Base-by-base conservation (phyloP, 2,888 invertebrate species). In the Apodemia zela region DNA sequence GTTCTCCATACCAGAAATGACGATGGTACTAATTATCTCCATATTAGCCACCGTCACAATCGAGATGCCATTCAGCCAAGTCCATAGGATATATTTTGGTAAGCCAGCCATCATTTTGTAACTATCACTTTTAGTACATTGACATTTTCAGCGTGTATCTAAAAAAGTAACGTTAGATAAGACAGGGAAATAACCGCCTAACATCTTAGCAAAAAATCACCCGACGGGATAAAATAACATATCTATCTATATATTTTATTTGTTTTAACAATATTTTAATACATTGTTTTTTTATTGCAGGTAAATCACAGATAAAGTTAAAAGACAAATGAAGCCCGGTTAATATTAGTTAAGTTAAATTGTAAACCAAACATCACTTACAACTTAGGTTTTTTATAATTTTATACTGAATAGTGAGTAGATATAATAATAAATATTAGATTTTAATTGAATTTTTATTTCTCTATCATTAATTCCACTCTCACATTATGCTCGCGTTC, bases 41-140 rank as follows among this genome's bases (percentile, higher is more conserved):
- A 78, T 89, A 66, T 51, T 89, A 15, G 75, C 93, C 47, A 93
- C 93, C 0, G 83, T 93, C 45, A 75, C 90, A 54, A 87, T 94
- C 63, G 94, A 94, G 78, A 92, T 94, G 88, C 94, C 94, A 0
- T 93, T 93, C 77, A 93, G 93, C 75, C 87, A 93, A 77, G 80
- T 93, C 10, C 87, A 92, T 73, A 92, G 88, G 79, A 87, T 92
- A 84, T 87, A 89, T 77, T 89, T 90, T 67, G 89, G 92, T 91
- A 77, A 84, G 84, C 61, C 35, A 49, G 13, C 29, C 13, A 42
- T 54, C 13, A 35, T 15, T 62, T 10, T 65, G 18, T 59, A 47
- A 21, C 38, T 18, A 57, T 0, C 17, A 47, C n/a, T 47, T 15
- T 8, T 17, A n/a, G 17, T 47, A 7, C 6, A n/a, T 17, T 5